Conservation (phyloP, 2,797 vertebrate genomes). For the Malacoctenus gilli region DNA sequence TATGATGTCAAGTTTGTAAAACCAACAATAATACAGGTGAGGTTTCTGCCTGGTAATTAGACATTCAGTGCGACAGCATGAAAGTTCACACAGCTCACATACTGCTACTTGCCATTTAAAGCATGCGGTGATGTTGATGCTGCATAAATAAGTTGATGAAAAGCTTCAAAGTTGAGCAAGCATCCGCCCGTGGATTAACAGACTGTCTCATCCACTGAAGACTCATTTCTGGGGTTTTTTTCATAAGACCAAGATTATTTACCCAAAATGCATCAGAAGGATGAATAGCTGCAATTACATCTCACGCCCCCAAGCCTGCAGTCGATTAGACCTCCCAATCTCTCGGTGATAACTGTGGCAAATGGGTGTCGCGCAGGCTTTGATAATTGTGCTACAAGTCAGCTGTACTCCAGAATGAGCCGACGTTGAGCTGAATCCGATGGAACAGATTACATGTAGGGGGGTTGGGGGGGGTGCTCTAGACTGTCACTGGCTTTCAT, state of each 20-base stretch:
- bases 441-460: slow-evolving; percentile 68
- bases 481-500: slow-evolving; percentile 51
- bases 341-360: slow-evolving; percentile 63
- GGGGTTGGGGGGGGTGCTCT: slow-evolving; percentile 32
- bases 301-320: slow-evolving; percentile 52
- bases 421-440: slow-evolving; percentile 54
- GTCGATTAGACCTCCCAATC: slow-evolving; percentile 61
- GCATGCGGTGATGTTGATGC: background rate
- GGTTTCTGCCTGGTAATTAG: too few relatives aligned
- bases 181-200: slow-evolving; percentile 28
- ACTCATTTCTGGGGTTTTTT: slow-evolving; percentile 44
- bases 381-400: slow-evolving; percentile 66
- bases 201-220: slow-evolving; percentile 46
- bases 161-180: slow-evolving; percentile 3
- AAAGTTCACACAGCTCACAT: background rate
- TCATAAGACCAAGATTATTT: slow-evolving; percentile 22
- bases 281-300: slow-evolving; percentile 70
- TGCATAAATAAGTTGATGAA: background rate
- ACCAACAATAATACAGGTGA: too few relatives aligned
- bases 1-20: too few relatives aligned
- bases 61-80: background rate
- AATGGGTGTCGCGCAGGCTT: slow-evolving; percentile 62
- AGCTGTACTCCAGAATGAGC: slow-evolving; percentile 37
- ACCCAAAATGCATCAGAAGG: slow-evolving; percentile 55
- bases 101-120: background rate